These are phyloP conservation scores for Nasonia vitripennis DNA, from an alignment of 1,140 invertebrate species.

Conservation along the genomic window DNA sequence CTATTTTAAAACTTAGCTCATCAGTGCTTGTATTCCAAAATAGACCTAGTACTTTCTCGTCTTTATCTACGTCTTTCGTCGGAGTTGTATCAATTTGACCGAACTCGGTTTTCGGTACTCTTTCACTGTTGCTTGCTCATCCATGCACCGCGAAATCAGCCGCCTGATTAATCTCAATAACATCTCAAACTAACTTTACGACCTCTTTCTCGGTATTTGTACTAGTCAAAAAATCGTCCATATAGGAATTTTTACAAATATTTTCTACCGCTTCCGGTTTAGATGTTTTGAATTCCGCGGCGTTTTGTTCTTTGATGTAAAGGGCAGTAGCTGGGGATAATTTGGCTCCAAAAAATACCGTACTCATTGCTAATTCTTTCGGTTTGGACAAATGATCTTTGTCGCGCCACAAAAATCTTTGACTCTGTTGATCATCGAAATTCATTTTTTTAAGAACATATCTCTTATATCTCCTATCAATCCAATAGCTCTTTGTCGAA, in stretches of 20 bases:
- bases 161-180: conserved; percentile 13
- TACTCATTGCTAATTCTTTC: conserved; percentile 59
- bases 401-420: conserved; percentile 61
- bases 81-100: too few relatives aligned
- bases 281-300: background rate
- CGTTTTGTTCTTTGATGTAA: conserved; percentile 46
- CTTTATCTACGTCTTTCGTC: background rate
- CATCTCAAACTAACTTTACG: conserved; percentile 13
- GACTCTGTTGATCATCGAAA: conserved; percentile 53
- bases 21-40: conserved; percentile 23
- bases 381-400: conserved; percentile 34
- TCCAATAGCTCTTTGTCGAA: conserved; percentile 56
- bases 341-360: conserved; percentile 63
- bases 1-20: background rate
- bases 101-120: background rate
- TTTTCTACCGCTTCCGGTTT: background rate
- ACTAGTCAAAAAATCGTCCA: conserved; percentile 50
- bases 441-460: conserved; percentile 65
- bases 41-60: conserved; percentile 29
- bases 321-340: conserved; percentile 61
- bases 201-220: conserved; percentile 31
- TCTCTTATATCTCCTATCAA: conserved; percentile 63
- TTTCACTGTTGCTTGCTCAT: conserved; percentile 24
- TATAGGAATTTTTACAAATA: conserved; percentile 32
- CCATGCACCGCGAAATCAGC: conserved; percentile 52